A percentile compares a stretch with the other conserved stretches of the same genome.
phyloP scores from a whole-genome alignment of 2,888 invertebrate genomes.

The Bruchidius siliquastri region DNA sequence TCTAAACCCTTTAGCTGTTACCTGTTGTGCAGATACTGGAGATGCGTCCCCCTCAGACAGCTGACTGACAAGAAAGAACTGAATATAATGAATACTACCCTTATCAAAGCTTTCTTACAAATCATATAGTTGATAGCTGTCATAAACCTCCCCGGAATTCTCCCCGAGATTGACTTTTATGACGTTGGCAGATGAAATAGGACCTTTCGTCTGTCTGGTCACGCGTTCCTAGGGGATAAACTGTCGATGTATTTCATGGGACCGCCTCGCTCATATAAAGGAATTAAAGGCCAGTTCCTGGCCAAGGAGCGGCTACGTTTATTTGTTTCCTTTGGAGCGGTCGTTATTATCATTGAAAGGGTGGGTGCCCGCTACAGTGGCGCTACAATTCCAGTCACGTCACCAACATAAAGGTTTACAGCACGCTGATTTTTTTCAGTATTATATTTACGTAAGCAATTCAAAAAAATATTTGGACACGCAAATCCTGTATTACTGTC shows the following conservation, averaged over 20 bases:
- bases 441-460: too few species aligned
- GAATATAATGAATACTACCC: background rate
- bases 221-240: background rate
- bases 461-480: too few species aligned
- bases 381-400: too few species aligned
- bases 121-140: background rate
- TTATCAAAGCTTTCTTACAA: background rate
- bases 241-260: background rate
- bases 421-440: too few species aligned
- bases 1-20: too few species aligned
- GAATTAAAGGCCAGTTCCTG: background rate
- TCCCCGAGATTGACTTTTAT: background rate
- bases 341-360: background rate
- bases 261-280: background rate
- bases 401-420: too few species aligned
- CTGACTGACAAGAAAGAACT: too few species aligned
- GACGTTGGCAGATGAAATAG: background rate
- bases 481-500: too few species aligned
- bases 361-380: background rate
- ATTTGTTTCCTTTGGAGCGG: background rate
- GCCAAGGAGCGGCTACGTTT: background rate
- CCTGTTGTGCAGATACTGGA: too few species aligned
- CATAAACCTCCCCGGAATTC: background rate
- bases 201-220: background rate
- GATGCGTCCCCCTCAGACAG: too few species aligned